These are phyloP conservation scores for Apamea epomidion DNA, from an alignment of 2,888 invertebrate species.

Conservation along the genomic window DNA sequence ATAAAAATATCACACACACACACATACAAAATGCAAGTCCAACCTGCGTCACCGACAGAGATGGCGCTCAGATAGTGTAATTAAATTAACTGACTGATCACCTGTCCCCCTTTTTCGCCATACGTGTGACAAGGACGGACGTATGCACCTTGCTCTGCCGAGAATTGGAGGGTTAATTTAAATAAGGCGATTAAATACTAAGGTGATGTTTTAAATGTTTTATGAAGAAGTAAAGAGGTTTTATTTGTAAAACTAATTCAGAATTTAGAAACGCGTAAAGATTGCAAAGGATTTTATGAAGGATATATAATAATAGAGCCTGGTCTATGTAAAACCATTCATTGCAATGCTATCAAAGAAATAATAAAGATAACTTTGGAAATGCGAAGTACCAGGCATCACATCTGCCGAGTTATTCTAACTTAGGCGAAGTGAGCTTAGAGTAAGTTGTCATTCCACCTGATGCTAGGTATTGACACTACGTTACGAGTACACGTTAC, in stretches of 20 bases:
- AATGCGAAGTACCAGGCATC: neutral
- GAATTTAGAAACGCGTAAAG: neutral
- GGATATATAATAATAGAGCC: neutral
- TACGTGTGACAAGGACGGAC: slow-evolving; percentile 68
- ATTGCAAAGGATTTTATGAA: neutral
- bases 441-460: too few species aligned
- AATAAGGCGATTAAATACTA: slow-evolving; percentile 47
- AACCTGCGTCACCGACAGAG: slow-evolving; percentile 75
- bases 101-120: slow-evolving; percentile 74
- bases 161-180: slow-evolving; percentile 62
- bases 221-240: slow-evolving; percentile 7
- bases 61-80: slow-evolving; percentile 79
- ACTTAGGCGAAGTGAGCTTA: too few species aligned
- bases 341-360: neutral
- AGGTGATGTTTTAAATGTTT: slow-evolving; percentile 45
- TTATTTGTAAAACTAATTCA: slow-evolving; percentile 14
- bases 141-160: slow-evolving; percentile 71
- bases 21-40: slow-evolving; percentile 7
- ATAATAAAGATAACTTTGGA: neutral
- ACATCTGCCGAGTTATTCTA: neutral
- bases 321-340: neutral
- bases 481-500: too few species aligned
- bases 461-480: too few species aligned
- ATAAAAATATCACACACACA: slow-evolving; percentile 1
- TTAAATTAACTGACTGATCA: slow-evolving; percentile 83